These are phyloP conservation scores for Eristalinus aeneus DNA, from an alignment of 2,888 invertebrate genomes.

Conservation along the genomic window DNA sequence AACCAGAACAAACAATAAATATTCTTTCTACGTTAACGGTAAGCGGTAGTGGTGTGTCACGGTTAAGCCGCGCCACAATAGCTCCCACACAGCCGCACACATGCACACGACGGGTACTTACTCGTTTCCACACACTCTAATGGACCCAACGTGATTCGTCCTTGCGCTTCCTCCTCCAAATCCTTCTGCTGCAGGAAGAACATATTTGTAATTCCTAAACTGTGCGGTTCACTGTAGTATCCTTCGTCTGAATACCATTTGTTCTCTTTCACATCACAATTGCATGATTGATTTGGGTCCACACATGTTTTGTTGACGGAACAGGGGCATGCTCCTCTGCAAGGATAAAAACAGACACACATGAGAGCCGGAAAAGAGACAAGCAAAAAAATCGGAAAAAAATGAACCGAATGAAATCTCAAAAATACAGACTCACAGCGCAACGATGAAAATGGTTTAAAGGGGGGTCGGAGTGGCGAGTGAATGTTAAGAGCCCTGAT, in stretches of 20 bases:
- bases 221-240: conserved; percentile 88
- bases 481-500: conserved; percentile 44
- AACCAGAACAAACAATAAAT: conserved; percentile 25
- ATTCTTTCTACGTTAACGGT: conserved; percentile 14
- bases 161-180: conserved; percentile 90
- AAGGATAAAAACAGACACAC: conserved; percentile 68
- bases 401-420: conserved; percentile 26
- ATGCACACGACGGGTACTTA: conserved; percentile 81
- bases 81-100: not conserved
- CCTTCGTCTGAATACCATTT: conserved; percentile 96
- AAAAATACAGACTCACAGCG: conserved; percentile 3
- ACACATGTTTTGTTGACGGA: conserved; percentile 91
- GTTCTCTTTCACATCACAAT: conserved; percentile 93
- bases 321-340: conserved; percentile 87
- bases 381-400: conserved; percentile 3
- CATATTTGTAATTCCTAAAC: conserved; percentile 94
- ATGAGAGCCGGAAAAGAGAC: conserved; percentile 56
- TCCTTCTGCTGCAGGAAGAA: conserved; percentile 93
- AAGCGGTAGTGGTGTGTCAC: conserved; percentile 4
- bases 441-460: not conserved
- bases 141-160: conserved; percentile 93
- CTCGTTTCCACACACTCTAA: conserved; percentile 97
- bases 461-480: conserved; percentile 5
- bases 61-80: not conserved
- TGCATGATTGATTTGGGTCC: conserved; percentile 91